These are phyloP conservation scores for Spongia lamella DNA, from an alignment of 37 sponge, comb jelly and placozoan species.

Conservation along the genomic window DNA sequence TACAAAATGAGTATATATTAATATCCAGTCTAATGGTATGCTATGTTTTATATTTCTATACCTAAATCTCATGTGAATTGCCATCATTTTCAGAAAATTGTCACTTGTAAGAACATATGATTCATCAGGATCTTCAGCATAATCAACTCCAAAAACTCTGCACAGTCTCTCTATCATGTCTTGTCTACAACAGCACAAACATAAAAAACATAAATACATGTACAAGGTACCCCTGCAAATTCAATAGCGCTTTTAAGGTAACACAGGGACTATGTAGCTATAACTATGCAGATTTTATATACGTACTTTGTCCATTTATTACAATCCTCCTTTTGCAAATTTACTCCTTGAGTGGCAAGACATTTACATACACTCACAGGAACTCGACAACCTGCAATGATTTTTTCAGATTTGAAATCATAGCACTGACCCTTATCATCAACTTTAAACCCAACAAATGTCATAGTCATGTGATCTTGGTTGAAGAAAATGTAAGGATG, in stretches of 20 bases:
- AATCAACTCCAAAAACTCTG: conserved; percentile 29
- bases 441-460: conserved; percentile 87
- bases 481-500: conserved; percentile 98
- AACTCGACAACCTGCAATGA: conserved; percentile 29
- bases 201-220: too few relatives aligned
- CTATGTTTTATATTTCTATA: too few relatives aligned
- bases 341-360: conserved; percentile 20
- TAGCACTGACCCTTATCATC: conserved; percentile 27
- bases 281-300: too few relatives aligned
- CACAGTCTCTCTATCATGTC: conserved; percentile 18
- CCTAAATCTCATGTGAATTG: conserved; percentile 93
- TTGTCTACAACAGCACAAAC: too few relatives aligned
- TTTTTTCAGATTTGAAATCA: conserved; percentile 4
- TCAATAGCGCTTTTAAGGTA: too few relatives aligned
- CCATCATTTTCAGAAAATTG: conserved; percentile 81
- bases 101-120: conserved; percentile 77
- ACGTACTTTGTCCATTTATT: conserved; percentile 5
- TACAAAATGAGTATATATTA: too few relatives aligned
- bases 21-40: too few relatives aligned
- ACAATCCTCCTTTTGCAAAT: conserved; percentile 42
- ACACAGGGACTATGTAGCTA: too few relatives aligned
- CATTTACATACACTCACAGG: conserved; percentile 18
- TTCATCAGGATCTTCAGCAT: conserved; percentile 62
- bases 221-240: too few relatives aligned
- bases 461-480: conserved; percentile 65